Percentiles rank a stretch among this genome's conserved stretches.
Conservation (phyloP, 2,797 vertebrate species). For the Ctenopoma kingsleyae region DNA sequence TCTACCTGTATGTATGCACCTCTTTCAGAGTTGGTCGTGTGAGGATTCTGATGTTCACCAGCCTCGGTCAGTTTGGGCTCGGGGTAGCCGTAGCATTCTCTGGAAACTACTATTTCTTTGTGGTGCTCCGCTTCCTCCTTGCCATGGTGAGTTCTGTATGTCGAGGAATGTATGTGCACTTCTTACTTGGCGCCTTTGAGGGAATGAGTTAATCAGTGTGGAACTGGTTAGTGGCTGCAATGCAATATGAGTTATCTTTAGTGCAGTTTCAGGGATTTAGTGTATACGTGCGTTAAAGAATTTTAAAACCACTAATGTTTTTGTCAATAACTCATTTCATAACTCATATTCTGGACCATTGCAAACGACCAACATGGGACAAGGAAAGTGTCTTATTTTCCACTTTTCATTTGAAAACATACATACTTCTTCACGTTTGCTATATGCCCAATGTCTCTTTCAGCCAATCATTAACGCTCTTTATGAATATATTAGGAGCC, state of each 20-base stretch:
- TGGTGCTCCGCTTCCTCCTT: slow-evolving; percentile 90
- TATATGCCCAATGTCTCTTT: not conserved
- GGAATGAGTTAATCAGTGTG: not conserved
- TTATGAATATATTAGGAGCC: not conserved
- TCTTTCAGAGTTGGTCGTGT: slow-evolving; percentile 88
- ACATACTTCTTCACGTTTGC: not conserved
- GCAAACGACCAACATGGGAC: not conserved
- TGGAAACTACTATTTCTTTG: slow-evolving; percentile 90
- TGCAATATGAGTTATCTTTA: not conserved
- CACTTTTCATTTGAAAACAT: slow-evolving; percentile 11
- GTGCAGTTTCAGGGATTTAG: not conserved
- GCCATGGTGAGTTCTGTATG: slow-evolving; percentile 89
- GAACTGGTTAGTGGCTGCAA: not conserved
- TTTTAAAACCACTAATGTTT: not conserved
- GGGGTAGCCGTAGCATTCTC: slow-evolving; percentile 89
- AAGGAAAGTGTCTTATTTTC: not conserved
- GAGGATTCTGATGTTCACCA: slow-evolving; percentile 89
- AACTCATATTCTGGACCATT: not conserved
- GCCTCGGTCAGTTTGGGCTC: slow-evolving; percentile 88
- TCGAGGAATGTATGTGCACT: not conserved
- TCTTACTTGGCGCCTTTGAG: not conserved
- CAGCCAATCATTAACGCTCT: slow-evolving; percentile 7
- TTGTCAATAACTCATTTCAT: not conserved
- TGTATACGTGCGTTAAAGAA: not conserved
- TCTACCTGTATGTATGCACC: not conserved